A percentile compares a stretch with the other conserved stretches of the same genome.
phyloP scores from a whole-genome alignment of 2,797 vertebrate genomes.

The Melanotaenia pygmaea region DNA sequence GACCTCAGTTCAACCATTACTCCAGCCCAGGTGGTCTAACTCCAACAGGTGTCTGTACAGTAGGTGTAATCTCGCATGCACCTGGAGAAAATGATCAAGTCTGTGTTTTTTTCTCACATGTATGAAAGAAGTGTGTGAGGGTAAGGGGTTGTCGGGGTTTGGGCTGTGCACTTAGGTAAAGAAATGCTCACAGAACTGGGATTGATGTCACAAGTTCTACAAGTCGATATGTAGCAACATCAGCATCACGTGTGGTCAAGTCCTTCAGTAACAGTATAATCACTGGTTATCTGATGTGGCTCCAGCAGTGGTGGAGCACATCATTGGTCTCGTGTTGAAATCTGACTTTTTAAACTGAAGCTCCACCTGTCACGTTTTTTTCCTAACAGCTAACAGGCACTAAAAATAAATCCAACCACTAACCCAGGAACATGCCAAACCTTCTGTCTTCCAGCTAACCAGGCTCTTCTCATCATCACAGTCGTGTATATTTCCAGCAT shows the following conservation, averaged over 20 bases:
- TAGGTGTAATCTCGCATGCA: slow-evolving; percentile 75
- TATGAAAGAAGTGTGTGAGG: slow-evolving; percentile 24
- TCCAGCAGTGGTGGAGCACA: background rate
- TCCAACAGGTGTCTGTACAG: slow-evolving; percentile 74
- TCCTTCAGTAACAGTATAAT: slow-evolving; percentile 10
- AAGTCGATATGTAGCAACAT: slow-evolving; percentile 34
- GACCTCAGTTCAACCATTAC: slow-evolving; percentile 45
- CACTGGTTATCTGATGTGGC: slow-evolving; percentile 3
- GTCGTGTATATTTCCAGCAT: background rate
- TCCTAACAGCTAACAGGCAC: slow-evolving; percentile 42
- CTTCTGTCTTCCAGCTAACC: background rate
- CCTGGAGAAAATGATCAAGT: slow-evolving; percentile 64
- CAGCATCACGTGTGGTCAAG: slow-evolving; percentile 31
- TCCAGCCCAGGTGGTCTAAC: slow-evolving; percentile 60
- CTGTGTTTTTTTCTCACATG: slow-evolving; percentile 10
- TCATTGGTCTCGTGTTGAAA: slow-evolving; percentile 45
- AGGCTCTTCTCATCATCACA: background rate
- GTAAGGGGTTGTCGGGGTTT: slow-evolving; percentile 30
- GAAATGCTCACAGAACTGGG: slow-evolving; percentile 52
- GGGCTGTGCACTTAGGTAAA: slow-evolving; percentile 34
- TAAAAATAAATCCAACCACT: slow-evolving; percentile 30
- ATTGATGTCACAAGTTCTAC: slow-evolving; percentile 44
- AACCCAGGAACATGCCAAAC: background rate
- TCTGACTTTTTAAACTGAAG: slow-evolving; percentile 17
- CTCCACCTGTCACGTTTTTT: background rate